Conservation (phyloP, 1,140 invertebrate species). For the Drosophila sturtevanti region DNA sequence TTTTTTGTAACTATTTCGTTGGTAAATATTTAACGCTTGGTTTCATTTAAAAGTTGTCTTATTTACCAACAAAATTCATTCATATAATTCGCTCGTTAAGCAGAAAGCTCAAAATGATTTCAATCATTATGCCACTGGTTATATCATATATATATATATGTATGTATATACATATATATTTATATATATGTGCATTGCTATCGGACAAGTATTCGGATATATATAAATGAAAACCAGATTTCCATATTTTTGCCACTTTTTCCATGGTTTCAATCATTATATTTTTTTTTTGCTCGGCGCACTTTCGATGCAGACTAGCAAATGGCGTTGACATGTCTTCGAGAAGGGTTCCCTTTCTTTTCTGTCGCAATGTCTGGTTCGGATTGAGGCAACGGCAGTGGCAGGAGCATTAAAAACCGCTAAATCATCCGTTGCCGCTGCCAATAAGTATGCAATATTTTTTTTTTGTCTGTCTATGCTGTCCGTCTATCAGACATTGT, state of each 20-base stretch:
- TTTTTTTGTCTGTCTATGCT: constrained; percentile 58
- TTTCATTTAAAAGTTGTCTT: constrained; percentile 7
- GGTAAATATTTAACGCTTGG: constrained; percentile 1
- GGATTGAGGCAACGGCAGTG: constrained; percentile 9
- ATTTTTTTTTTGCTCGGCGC: constrained; percentile 23
- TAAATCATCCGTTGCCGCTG: constrained; percentile 64
- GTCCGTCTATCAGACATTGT: constrained; percentile 49
- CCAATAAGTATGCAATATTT: constrained; percentile 67
- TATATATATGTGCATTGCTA: neutral
- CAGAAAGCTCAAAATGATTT: constrained; percentile 39
- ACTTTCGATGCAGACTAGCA: constrained; percentile 51
- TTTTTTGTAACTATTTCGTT: neutral
- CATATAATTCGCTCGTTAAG: constrained; percentile 39
- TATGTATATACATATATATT: neutral
- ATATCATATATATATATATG: too few species aligned
- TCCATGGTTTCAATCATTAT: neutral
- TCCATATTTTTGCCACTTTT: neutral
- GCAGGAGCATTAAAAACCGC: constrained; percentile 60
- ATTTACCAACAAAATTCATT: constrained; percentile 2
- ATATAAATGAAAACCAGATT: constrained; percentile 9
- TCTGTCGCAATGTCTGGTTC: neutral
- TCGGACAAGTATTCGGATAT: neutral
- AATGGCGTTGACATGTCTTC: constrained; percentile 60
- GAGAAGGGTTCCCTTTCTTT: constrained; percentile 26
- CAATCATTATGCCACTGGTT: constrained; percentile 34